Conservation (phyloP, 2,113 vertebrate species). For the Scytalopus superciliaris region DNA sequence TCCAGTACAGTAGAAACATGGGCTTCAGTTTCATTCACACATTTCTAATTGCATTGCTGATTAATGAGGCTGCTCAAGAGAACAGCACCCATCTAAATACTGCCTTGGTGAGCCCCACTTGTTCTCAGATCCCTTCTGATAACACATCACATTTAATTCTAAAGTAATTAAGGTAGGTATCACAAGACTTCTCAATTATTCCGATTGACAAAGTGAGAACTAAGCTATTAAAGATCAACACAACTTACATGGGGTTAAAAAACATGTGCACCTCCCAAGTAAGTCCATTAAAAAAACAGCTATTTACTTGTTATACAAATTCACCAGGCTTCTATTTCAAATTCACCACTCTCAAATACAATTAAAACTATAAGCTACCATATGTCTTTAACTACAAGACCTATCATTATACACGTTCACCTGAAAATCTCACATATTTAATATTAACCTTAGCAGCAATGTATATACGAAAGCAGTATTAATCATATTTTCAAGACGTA, state of each 20-base stretch:
- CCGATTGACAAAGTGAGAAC: neutral
- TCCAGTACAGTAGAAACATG: accelerated
- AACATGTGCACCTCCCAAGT: neutral
- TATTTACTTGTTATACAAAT: neutral
- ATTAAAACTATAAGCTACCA: neutral
- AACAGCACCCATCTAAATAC: neutral
- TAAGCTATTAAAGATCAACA: neutral
- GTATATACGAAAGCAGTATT: neutral
- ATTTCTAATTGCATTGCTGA: neutral
- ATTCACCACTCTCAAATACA: neutral
- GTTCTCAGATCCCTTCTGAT: neutral
- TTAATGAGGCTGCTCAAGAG: neutral
- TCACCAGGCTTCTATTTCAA: neutral
- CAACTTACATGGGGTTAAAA: neutral
- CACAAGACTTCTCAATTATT: neutral
- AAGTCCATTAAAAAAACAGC: neutral
- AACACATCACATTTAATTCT: neutral
- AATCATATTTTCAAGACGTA: neutral
- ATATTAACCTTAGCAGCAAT: neutral
- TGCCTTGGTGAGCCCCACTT: neutral
- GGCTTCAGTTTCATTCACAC: neutral
- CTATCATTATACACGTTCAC: neutral
- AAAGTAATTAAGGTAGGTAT: neutral
- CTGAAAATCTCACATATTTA: neutral
- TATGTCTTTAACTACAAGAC: neutral